Evolutionary conservation across 2,797 vertebrate genomes (phyloP).

Genomic region (Melanogrammus aeglefinus): DNA sequence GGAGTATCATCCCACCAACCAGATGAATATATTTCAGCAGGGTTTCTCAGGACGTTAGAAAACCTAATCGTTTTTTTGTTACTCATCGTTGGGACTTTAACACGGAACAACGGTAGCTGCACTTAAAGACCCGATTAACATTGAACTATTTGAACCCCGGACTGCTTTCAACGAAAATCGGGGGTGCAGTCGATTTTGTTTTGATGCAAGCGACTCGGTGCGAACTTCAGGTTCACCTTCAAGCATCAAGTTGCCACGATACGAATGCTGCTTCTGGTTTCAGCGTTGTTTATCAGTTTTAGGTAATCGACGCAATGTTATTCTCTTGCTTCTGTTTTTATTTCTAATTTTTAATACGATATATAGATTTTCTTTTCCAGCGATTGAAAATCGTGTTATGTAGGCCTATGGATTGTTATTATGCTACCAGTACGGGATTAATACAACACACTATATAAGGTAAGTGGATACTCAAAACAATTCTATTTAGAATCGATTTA

Average conservation of each 20-base stretch:
- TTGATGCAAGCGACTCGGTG: neutral
- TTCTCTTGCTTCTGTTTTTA: neutral
- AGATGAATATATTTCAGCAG: conserved; percentile 41
- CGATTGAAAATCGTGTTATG: neutral
- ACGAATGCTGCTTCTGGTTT: neutral
- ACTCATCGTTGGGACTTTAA: neutral
- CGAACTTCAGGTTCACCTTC: conserved; percentile 35
- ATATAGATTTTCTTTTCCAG: neutral
- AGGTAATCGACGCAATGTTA: neutral
- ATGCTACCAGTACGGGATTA: neutral
- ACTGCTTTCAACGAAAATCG: neutral
- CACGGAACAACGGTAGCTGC: neutral
- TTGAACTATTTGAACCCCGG: neutral
- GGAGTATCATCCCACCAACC: conserved; percentile 44
- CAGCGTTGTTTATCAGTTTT: neutral
- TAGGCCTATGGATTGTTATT: neutral
- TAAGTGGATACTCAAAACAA: neutral
- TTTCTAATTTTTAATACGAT: neutral
- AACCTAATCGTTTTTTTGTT: conserved; percentile 37
- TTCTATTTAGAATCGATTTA: too few species aligned
- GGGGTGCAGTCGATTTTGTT: conserved; percentile 6
- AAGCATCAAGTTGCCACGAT: neutral
- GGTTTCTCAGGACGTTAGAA: conserved; percentile 39
- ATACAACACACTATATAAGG: neutral
- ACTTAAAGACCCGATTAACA: neutral